Conservation (phyloP, 2,113 vertebrate genomes). For the Paralichthys olivaceus region DNA sequence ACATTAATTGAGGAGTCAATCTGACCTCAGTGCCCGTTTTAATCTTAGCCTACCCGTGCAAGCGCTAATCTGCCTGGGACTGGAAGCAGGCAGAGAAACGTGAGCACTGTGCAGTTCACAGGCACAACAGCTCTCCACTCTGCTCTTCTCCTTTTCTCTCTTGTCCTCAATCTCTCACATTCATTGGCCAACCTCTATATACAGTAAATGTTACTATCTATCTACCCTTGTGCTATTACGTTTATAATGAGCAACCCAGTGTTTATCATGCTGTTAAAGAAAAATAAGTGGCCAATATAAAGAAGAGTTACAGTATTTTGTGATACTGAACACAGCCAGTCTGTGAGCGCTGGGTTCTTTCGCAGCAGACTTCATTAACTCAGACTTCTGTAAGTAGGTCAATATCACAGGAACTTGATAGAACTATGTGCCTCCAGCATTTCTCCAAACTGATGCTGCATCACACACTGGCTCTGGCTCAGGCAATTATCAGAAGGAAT, state of each 20-base stretch:
- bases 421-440: constrained; percentile 55
- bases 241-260: neutral
- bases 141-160: neutral
- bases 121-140: constrained; percentile 25
- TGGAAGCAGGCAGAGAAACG: constrained; percentile 70
- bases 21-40: constrained; percentile 54
- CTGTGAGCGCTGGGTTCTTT: constrained; percentile 28
- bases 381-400: constrained; percentile 72
- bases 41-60: constrained; percentile 64
- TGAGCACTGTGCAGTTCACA: constrained; percentile 54
- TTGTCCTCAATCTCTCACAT: constrained; percentile 13
- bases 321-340: constrained; percentile 7
- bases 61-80: constrained; percentile 72
- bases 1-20: constrained; percentile 59
- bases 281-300: neutral
- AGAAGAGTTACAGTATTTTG: constrained; percentile 1
- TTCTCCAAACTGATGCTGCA: constrained; percentile 54
- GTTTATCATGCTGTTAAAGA: neutral
- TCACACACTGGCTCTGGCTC: constrained; percentile 16
- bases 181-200: neutral
- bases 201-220: neutral
- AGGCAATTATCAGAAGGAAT: constrained; percentile 18
- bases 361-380: constrained; percentile 48
- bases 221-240: neutral
- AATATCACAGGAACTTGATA: constrained; percentile 69